Percentiles rank a stretch among this genome's conserved stretches.
These are phyloP conservation scores for Choristoneura rosaceana DNA, from an alignment of 2,888 invertebrate species.

Conservation along the genomic window DNA sequence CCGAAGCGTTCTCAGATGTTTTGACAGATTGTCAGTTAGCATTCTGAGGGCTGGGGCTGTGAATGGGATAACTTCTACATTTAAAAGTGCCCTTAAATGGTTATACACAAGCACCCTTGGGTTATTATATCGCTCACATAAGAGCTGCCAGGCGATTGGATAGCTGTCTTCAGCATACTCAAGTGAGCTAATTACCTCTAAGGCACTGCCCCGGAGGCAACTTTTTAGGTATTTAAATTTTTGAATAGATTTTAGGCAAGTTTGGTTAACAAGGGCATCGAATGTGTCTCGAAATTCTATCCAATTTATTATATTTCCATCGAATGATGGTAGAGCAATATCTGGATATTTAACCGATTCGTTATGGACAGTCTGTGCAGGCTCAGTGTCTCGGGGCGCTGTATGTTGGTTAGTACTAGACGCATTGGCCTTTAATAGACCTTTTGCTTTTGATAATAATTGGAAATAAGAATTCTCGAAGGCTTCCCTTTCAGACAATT, in stretches of 20 bases:
- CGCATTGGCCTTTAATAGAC: neutral
- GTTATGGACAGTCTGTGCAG: neutral
- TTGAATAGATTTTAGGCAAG: neutral
- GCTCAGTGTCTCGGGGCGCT: neutral
- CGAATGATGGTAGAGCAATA: slow-evolving; percentile 8
- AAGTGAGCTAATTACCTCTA: slow-evolving; percentile 22
- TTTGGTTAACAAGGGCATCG: slow-evolving; percentile 14
- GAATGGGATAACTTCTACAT: slow-evolving; percentile 10
- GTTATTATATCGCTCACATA: slow-evolving; percentile 41
- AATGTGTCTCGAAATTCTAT: slow-evolving; percentile 16
- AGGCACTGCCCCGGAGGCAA: neutral
- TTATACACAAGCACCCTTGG: slow-evolving; percentile 35
- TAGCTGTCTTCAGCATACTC: slow-evolving; percentile 39
- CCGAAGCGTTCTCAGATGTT: slow-evolving; percentile 20
- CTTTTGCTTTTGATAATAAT: neutral
- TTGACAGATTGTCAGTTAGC: slow-evolving; percentile 19
- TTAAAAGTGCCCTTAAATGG: slow-evolving; percentile 30
- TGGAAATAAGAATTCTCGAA: slow-evolving; percentile 15
- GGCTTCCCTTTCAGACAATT: slow-evolving; percentile 1
- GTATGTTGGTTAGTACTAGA: neutral
- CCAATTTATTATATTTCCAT: neutral
- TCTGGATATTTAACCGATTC: slow-evolving; percentile 12
- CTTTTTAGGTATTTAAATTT: slow-evolving; percentile 7
- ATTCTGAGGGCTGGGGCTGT: slow-evolving; percentile 15
- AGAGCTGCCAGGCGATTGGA: slow-evolving; percentile 37